Evolutionary conservation across 2,888 invertebrate species (phyloP).

Genomic region (Alviniconcha strummeri): DNA sequence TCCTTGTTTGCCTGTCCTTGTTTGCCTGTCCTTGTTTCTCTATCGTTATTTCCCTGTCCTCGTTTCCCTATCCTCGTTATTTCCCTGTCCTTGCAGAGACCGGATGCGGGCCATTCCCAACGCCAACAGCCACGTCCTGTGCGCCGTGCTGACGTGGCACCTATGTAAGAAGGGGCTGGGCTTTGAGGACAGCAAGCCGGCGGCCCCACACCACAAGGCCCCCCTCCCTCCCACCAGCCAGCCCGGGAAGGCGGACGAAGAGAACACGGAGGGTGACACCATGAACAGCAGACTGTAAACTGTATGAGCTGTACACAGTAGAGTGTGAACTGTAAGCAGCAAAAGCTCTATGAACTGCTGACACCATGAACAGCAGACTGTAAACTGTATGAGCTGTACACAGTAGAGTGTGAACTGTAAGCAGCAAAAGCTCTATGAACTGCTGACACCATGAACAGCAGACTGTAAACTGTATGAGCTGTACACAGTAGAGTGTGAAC

Average conservation of each 20-base stretch:
- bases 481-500: too few relatives aligned
- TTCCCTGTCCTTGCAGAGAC: constrained; percentile 25
- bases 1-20: not conserved
- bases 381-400: too few relatives aligned
- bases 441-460: not conserved
- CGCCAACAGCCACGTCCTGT: constrained; percentile 31
- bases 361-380: too few relatives aligned
- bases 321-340: too few relatives aligned
- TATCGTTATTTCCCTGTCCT: not conserved
- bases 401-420: too few relatives aligned
- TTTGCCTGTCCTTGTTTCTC: not conserved
- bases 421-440: too few relatives aligned
- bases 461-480: too few relatives aligned
- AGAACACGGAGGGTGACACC: not conserved
- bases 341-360: too few relatives aligned
- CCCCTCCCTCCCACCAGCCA: not conserved
- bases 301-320: not conserved
- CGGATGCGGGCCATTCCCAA: constrained; percentile 33
- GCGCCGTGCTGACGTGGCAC: constrained; percentile 33
- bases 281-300: not conserved
- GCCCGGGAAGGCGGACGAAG: not conserved
- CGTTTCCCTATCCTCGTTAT: not conserved
- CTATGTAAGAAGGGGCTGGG: constrained; percentile 17
- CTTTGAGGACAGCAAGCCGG: not conserved
- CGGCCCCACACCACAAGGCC: not conserved